A percentile compares a stretch with the other conserved stretches of the same genome.
phyloP scores from a whole-genome alignment of 2,797 vertebrate species.

The Coregonus suidteri region DNA sequence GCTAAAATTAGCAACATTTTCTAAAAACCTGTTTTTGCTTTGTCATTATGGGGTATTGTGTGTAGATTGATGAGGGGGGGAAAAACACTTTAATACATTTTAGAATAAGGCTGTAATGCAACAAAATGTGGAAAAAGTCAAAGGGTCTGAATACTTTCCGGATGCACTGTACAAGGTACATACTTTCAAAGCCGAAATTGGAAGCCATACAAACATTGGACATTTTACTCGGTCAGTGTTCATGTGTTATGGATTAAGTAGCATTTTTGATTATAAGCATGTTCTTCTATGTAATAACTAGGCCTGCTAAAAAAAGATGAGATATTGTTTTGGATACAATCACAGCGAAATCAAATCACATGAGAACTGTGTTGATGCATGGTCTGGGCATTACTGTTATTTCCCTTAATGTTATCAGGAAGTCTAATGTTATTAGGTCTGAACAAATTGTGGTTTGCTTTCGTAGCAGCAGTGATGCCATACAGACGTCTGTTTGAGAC shows the following conservation, averaged over 20 bases:
- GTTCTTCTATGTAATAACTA: neutral
- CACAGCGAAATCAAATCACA: neutral
- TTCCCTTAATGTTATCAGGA: neutral
- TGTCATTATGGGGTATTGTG: no score
- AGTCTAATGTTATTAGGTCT: slow-evolving; percentile 2
- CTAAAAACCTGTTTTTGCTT: no score
- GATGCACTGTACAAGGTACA: no score
- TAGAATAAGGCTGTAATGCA: no score
- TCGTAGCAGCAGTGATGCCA: neutral
- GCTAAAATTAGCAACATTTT: no score
- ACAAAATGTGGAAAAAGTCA: no score
- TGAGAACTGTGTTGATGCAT: neutral
- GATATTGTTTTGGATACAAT: neutral
- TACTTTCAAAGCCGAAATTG: neutral
- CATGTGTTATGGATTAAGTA: neutral
- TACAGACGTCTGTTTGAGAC: slow-evolving; percentile 9
- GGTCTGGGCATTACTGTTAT: neutral
- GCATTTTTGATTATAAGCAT: neutral
- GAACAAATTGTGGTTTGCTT: slow-evolving; percentile 4
- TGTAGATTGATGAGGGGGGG: no score
- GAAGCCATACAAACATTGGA: neutral
- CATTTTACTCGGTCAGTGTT: neutral
- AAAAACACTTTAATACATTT: no score
- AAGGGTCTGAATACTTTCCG: no score
- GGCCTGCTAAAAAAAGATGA: neutral